Base-by-base conservation (phyloP, 2,888 invertebrate genomes). In the Pyrochroa serraticornis region DNA sequence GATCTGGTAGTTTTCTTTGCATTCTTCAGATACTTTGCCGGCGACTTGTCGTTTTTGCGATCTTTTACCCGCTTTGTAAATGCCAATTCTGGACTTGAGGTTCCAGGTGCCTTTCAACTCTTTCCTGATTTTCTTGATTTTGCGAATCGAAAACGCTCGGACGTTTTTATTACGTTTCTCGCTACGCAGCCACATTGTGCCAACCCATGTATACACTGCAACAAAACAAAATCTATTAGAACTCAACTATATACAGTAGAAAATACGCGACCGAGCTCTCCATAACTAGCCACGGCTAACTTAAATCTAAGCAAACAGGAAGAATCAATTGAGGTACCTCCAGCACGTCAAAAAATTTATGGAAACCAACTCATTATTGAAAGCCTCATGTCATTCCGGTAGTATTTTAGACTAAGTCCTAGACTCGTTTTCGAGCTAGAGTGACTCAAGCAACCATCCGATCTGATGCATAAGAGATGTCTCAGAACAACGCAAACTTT, bases 151-250 rank as follows among this genome's bases (percentile, higher is more conserved):
- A 58, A 76, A 74, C 64, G 76, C 70, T 54, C 71, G 76, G 79
- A 83, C 80, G 75, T 82, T 82, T 67, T 84, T 83, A 79, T 83
- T 84, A 74, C 85, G 83, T 74, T 85, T 85, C 71, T 87, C 85
- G 77, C 87, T 87, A 78, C 88, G 84, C 76, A 87, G 80, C 84
- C 87, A 87, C 87, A 87, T 87, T 57, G 65, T 75, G 65, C 59
- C 59, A 49, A 64, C 65, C 70, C 73, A 75, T 75, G 68, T 73
- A 68, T 63, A 8, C 12, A 36, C 52, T 45, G 8, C 5, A 52
- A 52, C 35, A 1, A 30, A 6, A 1, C 33, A 33, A 5, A 33
- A 5, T 22, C 22, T 5, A 22, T 22, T 5, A 22, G 3, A 22
- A 22, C 22, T 5, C 22, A 22, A 22, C 22, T 5, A 22, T 22